Base-by-base conservation (phyloP, 2,797 vertebrate genomes). In the Brachyrhaphis roseni region DNA sequence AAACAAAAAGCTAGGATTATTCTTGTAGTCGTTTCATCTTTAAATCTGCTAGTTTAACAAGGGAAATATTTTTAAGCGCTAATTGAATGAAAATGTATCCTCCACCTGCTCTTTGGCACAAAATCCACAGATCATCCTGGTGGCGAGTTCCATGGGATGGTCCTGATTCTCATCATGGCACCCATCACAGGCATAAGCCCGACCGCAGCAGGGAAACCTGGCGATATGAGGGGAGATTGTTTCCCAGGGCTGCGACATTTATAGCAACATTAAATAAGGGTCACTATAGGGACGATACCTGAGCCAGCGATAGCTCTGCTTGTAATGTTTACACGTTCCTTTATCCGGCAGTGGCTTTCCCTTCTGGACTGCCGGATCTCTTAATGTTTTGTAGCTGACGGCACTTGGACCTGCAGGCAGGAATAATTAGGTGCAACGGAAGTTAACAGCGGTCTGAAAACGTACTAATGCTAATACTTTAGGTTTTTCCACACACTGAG, bases 81-180 rank as follows among this genome's bases (percentile, higher is more conserved):
- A 12, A 78, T 18, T 4, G 15, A 41, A 72, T 18, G 6, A 41
- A 41, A 46, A 76, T 20, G 31, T 26, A 10, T 12, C 20, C 13
- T 80, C 90, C 74, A 96, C 96, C 95, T 97, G 96, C 78, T 97
- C 96, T 91, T 96, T 97, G 77, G 96, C 96, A 81, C 96, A 97
- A 88, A 89, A 88, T 36, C 96, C 96, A 80, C 96, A 97, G 78
- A 97, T 93, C 96, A 97, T 97, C 78, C 96, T 95, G 47, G 85
- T 94, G 53, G 96, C 96, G 66, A 96, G 93, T 78, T 97, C 96
- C 96, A 97, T 96, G 51, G 91, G 90, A 82, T 97, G 96, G 87
- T 97, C 95, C 91, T 97, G 96, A 84, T 94, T 93, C 81, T 94
- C 92, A 26, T 96, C 95, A 1, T 97, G 96, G 86, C 96, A 97